Conservation (phyloP, 2,797 vertebrate genomes). For the Ataeniobius toweri region DNA sequence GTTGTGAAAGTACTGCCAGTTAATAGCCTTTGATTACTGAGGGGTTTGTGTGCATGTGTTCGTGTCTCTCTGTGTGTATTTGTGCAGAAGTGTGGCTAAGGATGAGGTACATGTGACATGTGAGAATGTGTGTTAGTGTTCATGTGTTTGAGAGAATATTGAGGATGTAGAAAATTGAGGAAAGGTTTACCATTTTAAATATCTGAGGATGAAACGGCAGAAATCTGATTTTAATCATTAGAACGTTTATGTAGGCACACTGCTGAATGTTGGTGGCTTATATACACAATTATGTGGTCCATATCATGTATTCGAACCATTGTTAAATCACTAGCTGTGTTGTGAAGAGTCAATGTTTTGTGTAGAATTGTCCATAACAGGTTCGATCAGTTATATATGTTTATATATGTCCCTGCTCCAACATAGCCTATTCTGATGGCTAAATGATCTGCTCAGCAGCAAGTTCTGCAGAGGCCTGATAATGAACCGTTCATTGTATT, state of each 20-base stretch:
- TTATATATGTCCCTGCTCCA: too few species aligned
- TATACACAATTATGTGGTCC: not conserved
- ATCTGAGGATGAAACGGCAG: slow-evolving; percentile 7
- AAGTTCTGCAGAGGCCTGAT: not conserved
- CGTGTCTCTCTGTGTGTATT: slow-evolving; percentile 22
- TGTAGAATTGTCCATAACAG: not conserved
- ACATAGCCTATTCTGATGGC: too few species aligned
- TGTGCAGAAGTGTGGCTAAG: not conserved
- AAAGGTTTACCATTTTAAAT: slow-evolving; percentile 14
- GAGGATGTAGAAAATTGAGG: slow-evolving; percentile 10
- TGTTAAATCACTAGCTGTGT: not conserved
- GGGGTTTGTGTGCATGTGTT: slow-evolving; percentile 39
- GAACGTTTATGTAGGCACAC: not conserved
- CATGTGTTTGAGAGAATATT: slow-evolving; percentile 13
- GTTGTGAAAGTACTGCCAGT: slow-evolving; percentile 73
- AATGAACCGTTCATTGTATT: not conserved
- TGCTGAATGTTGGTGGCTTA: not conserved
- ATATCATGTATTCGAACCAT: too few species aligned
- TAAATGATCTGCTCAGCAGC: not conserved
- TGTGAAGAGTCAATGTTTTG: not conserved
- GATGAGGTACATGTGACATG: not conserved
- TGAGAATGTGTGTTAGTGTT: slow-evolving; percentile 11
- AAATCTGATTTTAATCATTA: slow-evolving; percentile 4
- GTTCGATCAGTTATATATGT: not conserved
- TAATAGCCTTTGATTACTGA: slow-evolving; percentile 80